Evolutionary conservation across 2,888 invertebrate species (phyloP), one percentile per base, ranked within the genome.

Genomic region (Xestoiulus laeticollis): DNA sequence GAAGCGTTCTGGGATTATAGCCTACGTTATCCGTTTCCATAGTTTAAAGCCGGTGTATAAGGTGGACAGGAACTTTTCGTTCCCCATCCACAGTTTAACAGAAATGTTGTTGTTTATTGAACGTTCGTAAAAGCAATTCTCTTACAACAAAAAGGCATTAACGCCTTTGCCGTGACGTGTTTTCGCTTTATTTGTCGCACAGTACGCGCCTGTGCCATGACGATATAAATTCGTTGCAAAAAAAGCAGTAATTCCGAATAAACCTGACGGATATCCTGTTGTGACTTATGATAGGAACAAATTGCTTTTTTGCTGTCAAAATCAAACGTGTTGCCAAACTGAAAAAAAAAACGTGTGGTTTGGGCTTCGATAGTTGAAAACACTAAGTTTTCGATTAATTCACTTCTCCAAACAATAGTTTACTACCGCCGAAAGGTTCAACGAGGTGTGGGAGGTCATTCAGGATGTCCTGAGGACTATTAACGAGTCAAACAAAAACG

Each of bases 231-330:
- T 19, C n/a, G 59, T 8, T n/a, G 59, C n/a, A 59, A n/a, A 59
- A 59, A n/a, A 59, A 19, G 59, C 59, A 19, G 59, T 59, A 59
- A 59, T 59, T 59, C n/a, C 59, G 59, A 59, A 59, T 59, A 59
- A 59, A 59, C 59, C 59, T 59, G 59, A 59, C 59, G 59, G 59
- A 59, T 59, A 59, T 59, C 59, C 59, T 59, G 59, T 59, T n/a
- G 59, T 59, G 59, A 59, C 59, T 59, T 59, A 59, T 59, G 59
- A 59, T 59, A 59, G 59, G 59, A 59, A 59, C 59, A 59, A 59
- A 59, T 59, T 59, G 59, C 59, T 59, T 59, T 59, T 59, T 59
- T 59, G 59, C 59, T 59, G 59, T 59, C 59, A 59, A 59, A 59
- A 59, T 59, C 59, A 59, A 59, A 59, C 59, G 59, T 59, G 59